Conservation (phyloP, 2,888 invertebrate species). For the Tetragnatha montana region DNA sequence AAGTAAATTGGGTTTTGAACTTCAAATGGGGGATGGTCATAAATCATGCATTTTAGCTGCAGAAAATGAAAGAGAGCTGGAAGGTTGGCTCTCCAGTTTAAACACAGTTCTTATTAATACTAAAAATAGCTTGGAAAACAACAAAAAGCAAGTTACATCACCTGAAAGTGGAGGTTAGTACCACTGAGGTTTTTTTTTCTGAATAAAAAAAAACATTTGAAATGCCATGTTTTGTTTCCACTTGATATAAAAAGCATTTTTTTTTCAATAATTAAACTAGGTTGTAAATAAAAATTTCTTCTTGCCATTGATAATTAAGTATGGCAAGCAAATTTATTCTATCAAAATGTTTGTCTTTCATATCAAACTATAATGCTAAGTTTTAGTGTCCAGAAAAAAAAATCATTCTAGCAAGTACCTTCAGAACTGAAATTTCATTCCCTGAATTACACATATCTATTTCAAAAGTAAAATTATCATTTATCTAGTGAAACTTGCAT, state of each 20-base stretch:
- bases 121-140: slow-evolving; percentile 60
- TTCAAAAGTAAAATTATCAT: too few relatives aligned
- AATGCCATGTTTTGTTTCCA: background rate
- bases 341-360: too few relatives aligned
- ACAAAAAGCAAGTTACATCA: slow-evolving; percentile 33
- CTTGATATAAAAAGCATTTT: background rate
- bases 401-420: too few relatives aligned
- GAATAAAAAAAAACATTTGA: background rate
- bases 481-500: too few relatives aligned
- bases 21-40: slow-evolving; percentile 89
- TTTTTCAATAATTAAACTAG: too few relatives aligned
- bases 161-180: slow-evolving; percentile 54
- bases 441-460: too few relatives aligned
- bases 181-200: background rate
- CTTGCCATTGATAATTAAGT: too few relatives aligned
- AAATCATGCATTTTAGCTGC: slow-evolving; percentile 91
- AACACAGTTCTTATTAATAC: slow-evolving; percentile 80
- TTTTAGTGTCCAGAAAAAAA: too few relatives aligned
- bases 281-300: too few relatives aligned
- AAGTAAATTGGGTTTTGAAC: slow-evolving; percentile 89
- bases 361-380: too few relatives aligned
- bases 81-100: slow-evolving; percentile 89
- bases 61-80: slow-evolving; percentile 87
- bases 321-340: too few relatives aligned
- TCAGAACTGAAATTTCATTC: too few relatives aligned